Evolutionary conservation across 2,888 invertebrate species (phyloP), one percentile per base, ranked within the genome.

Genomic region (Apocheima hispidaria): DNA sequence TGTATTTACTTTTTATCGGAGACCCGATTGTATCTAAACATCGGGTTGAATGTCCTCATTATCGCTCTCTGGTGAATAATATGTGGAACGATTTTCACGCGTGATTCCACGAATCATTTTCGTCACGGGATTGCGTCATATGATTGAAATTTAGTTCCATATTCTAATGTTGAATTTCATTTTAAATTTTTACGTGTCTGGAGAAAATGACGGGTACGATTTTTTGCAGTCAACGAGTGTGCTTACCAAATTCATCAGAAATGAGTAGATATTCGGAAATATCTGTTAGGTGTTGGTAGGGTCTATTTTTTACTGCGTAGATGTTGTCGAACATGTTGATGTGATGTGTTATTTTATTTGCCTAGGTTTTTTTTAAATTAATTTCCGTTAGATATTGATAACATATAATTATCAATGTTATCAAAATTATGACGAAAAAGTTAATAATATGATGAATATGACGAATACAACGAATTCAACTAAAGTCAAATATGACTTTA

Each of bases 31-130:
- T 82, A 79, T 83, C 84, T 82, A 84, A 82, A 75, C 82, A 69
- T 61, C 43, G 73, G 74, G 90, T 83, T 91, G 84, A 86, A 84
- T 66, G 83, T 51, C 86, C 91, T 87, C 85, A 88, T 90, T 90
- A 90, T 86, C 83, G 75, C 69, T 64, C 79, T 74, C 81, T 86
- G 77, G 78, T 84, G 90, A 81, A 90, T 90, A 90, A 91, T 82
- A 92, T 90, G 88, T 92, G 81, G 90, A 85, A 82, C 90, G 82
- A 83, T 82, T 85, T 86, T 85, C 78, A 84, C 83, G 81, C 76
- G 75, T 70, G 79, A 80, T 83, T 82, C 80, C 67, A 73, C 73
- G 74, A 78, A 76, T 75, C 77, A 81, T 80, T 79, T 78, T 79
- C 82, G 81, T 81, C 81, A 81, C 63, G 68, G 62, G 60, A 71